Conservation (phyloP, 1,140 invertebrate species). For the Drosophila chauvacae region DNA sequence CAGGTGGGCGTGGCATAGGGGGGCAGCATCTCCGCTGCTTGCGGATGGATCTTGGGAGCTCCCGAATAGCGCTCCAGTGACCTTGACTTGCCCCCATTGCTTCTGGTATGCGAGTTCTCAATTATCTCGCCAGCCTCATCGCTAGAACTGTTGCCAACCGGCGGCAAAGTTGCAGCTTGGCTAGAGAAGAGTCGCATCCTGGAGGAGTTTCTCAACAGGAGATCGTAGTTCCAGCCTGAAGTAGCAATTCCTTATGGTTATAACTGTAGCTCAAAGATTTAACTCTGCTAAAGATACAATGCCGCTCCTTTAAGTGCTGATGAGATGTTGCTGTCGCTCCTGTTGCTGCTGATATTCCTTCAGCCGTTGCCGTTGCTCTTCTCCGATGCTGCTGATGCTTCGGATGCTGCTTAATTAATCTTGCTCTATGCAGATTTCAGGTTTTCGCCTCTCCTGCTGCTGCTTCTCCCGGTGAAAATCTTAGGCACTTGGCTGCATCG, state of each 20-base stretch:
- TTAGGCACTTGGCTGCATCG: constrained; percentile 72
- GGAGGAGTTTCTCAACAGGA: background rate
- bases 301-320: constrained; percentile 4
- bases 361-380: constrained; percentile 8
- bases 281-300: background rate
- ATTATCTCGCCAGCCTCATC: constrained; percentile 72
- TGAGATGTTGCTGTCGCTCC: constrained; percentile 19
- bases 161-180: constrained; percentile 34
- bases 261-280: background rate
- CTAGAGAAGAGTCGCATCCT: constrained; percentile 59
- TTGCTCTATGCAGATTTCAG: constrained; percentile 77
- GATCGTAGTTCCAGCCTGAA: background rate
- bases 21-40: constrained; percentile 39
- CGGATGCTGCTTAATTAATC: constrained; percentile 67
- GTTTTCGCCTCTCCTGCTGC: constrained; percentile 42
- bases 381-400: constrained; percentile 1
- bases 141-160: constrained; percentile 58
- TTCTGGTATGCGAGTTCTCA: constrained; percentile 58
- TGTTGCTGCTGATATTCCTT: background rate
- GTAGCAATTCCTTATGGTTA: background rate
- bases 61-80: constrained; percentile 79
- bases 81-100: constrained; percentile 76
- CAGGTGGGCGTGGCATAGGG: constrained; percentile 74
- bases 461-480: constrained; percentile 18
- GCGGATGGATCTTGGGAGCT: constrained; percentile 68